A percentile compares a stretch with the other conserved stretches of the same genome.
Conservation (phyloP, 2,888 invertebrate species). For the Pilophorus perplexus region DNA sequence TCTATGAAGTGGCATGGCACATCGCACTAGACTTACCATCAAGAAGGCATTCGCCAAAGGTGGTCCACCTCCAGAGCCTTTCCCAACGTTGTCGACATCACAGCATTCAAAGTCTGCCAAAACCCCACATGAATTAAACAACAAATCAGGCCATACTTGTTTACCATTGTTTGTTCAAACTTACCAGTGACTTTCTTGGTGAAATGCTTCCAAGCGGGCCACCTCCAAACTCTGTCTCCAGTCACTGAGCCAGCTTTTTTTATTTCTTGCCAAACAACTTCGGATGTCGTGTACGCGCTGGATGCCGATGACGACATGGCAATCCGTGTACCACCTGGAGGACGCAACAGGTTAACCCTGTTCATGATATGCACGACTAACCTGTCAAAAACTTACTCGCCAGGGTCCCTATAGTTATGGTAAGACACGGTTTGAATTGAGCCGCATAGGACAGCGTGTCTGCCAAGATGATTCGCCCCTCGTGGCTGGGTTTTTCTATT, state of each 20-base stretch:
- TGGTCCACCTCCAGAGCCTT: conserved; percentile 41
- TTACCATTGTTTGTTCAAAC: no score
- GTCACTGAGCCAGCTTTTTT: conserved; percentile 43
- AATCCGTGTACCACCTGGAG: conserved; percentile 34
- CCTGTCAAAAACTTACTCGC: conserved; percentile 14
- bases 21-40: no score
- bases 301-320: conserved; percentile 43
- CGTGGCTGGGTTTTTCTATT: conserved; percentile 61
- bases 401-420: conserved; percentile 40
- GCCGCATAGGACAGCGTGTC: conserved; percentile 50
- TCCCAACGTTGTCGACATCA: conserved; percentile 40
- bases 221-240: conserved; percentile 43
- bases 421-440: conserved; percentile 42
- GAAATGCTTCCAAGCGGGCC: conserved; percentile 43
- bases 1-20: no score
- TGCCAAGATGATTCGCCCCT: conserved; percentile 53
- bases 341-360: no score
- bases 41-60: conserved; percentile 41
- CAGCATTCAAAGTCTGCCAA: conserved; percentile 34
- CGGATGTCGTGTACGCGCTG: conserved; percentile 38
- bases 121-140: neutral
- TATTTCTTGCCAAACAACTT: conserved; percentile 44
- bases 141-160: neutral
- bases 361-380: neutral
- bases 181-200: conserved; percentile 40